A percentile compares a stretch with the other conserved stretches of the same genome.
Conservation (phyloP, 2,888 invertebrate species). For the Pardosa pseudoannulata region DNA sequence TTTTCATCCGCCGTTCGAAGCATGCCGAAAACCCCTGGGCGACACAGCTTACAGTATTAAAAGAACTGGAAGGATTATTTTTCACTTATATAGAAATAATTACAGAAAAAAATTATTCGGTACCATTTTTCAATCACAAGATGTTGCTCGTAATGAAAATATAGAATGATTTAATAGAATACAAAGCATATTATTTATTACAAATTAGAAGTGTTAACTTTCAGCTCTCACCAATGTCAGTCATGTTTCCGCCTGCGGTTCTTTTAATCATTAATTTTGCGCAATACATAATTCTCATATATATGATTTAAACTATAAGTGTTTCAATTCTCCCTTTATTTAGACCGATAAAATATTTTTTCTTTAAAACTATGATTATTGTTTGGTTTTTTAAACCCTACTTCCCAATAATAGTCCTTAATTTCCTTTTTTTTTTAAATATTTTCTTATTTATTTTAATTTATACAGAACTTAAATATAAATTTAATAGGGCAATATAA, state of each 20-base stretch:
- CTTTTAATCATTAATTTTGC: neutral
- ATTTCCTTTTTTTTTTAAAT: no score
- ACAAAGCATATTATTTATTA: neutral
- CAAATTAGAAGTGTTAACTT: neutral
- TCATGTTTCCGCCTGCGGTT: neutral
- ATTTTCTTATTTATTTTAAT: no score
- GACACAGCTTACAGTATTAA: neutral
- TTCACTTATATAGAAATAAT: constrained; percentile 16
- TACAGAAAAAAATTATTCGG: neutral
- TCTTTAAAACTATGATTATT: no score
- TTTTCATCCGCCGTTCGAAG: neutral
- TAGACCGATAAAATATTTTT: no score
- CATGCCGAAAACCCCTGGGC: neutral
- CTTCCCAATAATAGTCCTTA: no score
- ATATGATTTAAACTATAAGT: neutral
- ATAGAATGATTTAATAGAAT: neutral
- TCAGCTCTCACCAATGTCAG: neutral
- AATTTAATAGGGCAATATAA: no score
- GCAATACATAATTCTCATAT: neutral
- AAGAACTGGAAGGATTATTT: neutral
- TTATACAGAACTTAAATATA: no score
- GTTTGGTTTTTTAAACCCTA: no score
- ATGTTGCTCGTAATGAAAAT: neutral
- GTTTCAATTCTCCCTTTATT: no score
- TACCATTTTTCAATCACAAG: neutral